Evolutionary conservation across 2,797 vertebrate genomes (phyloP), one percentile per base, ranked within the genome.

Genomic region (Diglossa cyanea): DNA sequence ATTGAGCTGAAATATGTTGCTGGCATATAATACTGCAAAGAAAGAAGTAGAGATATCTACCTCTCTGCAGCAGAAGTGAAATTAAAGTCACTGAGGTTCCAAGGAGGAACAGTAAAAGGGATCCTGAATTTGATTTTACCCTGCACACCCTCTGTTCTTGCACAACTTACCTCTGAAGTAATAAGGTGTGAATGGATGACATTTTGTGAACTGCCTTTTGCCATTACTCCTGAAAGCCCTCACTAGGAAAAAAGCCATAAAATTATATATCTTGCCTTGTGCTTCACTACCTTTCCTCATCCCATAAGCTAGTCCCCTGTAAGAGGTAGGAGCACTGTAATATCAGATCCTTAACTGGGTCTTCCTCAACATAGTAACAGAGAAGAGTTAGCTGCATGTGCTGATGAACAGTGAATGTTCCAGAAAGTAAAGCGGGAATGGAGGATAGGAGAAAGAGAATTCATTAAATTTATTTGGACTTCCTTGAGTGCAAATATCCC

Each of bases 1-100:
- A 94, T 88, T 96, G 90, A 94, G 68, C 33, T 88, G 76, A 95
- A 95, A 94, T 86, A 77, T 70, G 54, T 93, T 93, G 70, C 88
- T 92, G 67, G 70, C 51, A 62, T 75, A 65, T 86, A 93, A 77
- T 53, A 57, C 58, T 61, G 57, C 28, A 68, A 58, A 77, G 51
- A 54, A 81, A 40, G 17, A 66, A 71, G 39, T n/a, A 80, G 66
- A 40, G 30, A 45, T 68, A 23, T 71, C 50, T 84, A 44, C 11
- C 14, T 65, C 55, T 74, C n/a, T 39, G n/a, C 70, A 80, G 33
- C 44, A 86, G 62, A 83, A 73, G 47, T 33, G 44, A 86, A 91
- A 75, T 77, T 73, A 5, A 77, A 90, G 44, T 42, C 47, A 58
- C n/a, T 17, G 57, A 79, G 25, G 11, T 47, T 71, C 26, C 33